Conservation (phyloP, 2,888 invertebrate species). For the Agrenia bidenticulata region DNA sequence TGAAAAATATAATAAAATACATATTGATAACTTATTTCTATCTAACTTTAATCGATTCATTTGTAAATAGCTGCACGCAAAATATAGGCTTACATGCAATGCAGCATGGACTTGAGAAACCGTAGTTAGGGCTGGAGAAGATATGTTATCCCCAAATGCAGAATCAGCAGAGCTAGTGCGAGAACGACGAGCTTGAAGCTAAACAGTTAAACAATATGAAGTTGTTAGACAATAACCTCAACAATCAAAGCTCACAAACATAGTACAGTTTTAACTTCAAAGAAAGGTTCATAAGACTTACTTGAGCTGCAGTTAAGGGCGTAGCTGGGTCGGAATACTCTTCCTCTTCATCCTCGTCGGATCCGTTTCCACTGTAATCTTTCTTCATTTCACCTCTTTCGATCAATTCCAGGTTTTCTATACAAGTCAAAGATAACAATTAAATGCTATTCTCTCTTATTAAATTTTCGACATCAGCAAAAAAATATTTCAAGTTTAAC, state of each 20-base stretch:
- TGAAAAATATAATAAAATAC: constrained; percentile 22
- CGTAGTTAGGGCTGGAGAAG: constrained; percentile 24
- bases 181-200: constrained; percentile 48
- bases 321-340: constrained; percentile 56
- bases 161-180: constrained; percentile 42
- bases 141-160: constrained; percentile 16
- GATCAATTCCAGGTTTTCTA: constrained; percentile 75
- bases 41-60: no score
- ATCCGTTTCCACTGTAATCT: constrained; percentile 58
- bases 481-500: constrained; percentile 30
- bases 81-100: constrained; percentile 48
- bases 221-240: neutral
- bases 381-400: constrained; percentile 89
- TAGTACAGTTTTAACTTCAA: neutral
- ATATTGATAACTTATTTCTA: no score
- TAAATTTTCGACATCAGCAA: constrained; percentile 20
- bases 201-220: constrained; percentile 10
- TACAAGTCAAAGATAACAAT: constrained; percentile 50
- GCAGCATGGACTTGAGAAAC: constrained; percentile 51
- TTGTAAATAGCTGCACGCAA: no score
- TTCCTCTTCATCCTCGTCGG: constrained; percentile 63
- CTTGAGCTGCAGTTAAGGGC: constrained; percentile 47
- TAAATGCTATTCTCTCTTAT: neutral
- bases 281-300: constrained; percentile 11
- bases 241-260: neutral